Base-by-base conservation (phyloP, 2,113 vertebrate species). In the Gadus macrocephalus region DNA sequence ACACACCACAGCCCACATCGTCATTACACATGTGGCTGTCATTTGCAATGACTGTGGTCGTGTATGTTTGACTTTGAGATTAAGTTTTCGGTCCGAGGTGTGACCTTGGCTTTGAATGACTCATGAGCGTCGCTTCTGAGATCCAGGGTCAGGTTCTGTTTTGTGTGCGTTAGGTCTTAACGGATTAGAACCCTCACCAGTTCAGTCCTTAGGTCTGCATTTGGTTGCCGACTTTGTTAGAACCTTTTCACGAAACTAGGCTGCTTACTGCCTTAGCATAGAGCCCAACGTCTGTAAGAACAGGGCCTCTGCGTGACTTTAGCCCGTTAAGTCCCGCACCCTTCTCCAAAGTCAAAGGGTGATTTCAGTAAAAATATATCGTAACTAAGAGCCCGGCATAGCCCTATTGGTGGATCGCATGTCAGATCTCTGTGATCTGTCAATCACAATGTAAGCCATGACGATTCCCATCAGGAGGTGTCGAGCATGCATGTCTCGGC, bases 1-100 rank as follows among this genome's bases (percentile, higher is more conserved):
- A 81, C 77, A 84, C 38, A 67, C 81, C 70, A 81, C 77, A 59
- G 72, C 75, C 53, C 69, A 80, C 69, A 70, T 76, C 72, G 80
- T 79, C 49, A 78, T 71, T 81, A 77, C 61, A 75, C 68, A 77
- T 66, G 60, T 75, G 73, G 68, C 58, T 77, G 75, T 74, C 76
- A 76, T 84, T 72, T 31, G 66, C 66, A 22, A 20, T 67, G 70
- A 70, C 85, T 84, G 19, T 68, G 61, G 53, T 15, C 14, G 12
- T 55, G 8, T 64, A 69, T 75, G 55, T 81, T 68, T 64, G 70
- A 66, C 38, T 17, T 62, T 59, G 28, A 66, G 63, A 75, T 80
- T 78, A 75, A 73, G 58, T 62, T 3, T 66, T 62, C 11, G 61
- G 38, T 72, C 58, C 1, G 4, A 71, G 69, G 56, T 71, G 22